Conservation (phyloP, 2,888 invertebrate genomes). For the Candidula unifasciata region DNA sequence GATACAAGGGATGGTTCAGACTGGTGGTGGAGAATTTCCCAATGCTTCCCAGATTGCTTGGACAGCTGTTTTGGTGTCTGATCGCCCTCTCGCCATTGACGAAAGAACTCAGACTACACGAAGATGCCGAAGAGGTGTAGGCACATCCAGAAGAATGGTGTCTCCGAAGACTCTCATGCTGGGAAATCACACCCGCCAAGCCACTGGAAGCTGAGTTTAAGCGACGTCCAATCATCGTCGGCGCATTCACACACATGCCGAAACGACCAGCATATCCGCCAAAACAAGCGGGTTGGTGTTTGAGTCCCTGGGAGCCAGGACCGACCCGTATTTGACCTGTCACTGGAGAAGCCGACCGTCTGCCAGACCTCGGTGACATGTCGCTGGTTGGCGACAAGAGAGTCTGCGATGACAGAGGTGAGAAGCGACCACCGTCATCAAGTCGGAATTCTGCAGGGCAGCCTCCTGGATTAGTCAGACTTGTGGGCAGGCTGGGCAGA, state of each 20-base stretch:
- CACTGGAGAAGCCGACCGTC: slow-evolving; percentile 40
- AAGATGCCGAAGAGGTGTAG: slow-evolving; percentile 16
- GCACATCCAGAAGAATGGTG: slow-evolving; percentile 44
- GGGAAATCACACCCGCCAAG: slow-evolving; percentile 10
- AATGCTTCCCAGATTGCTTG: slow-evolving; percentile 18
- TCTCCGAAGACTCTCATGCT: slow-evolving; percentile 28
- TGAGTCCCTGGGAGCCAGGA: slow-evolving; percentile 19
- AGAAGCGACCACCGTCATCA: slow-evolving; percentile 4
- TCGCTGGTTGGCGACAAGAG: slow-evolving; percentile 13
- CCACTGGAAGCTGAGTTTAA: slow-evolving; percentile 30
- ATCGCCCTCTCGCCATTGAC: slow-evolving; percentile 1
- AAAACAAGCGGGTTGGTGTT: slow-evolving; percentile 40
- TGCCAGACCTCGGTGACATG: slow-evolving; percentile 16
- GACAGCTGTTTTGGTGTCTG: slow-evolving; percentile 47
- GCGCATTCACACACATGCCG: not conserved
- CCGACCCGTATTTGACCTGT: not conserved
- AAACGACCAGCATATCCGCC: slow-evolving; percentile 30
- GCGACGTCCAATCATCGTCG: slow-evolving; percentile 15
- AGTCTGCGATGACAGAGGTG: not conserved
- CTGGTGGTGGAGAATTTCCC: not conserved
- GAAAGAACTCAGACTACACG: slow-evolving; percentile 33
- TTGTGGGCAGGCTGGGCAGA: slow-evolving; percentile 48
- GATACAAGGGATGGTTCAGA: not conserved
- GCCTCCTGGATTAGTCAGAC: slow-evolving; percentile 33
- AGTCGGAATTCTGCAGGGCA: slow-evolving; percentile 38